Conservation (phyloP, 2,888 invertebrate genomes). For the Phrixothrix hirtus region DNA sequence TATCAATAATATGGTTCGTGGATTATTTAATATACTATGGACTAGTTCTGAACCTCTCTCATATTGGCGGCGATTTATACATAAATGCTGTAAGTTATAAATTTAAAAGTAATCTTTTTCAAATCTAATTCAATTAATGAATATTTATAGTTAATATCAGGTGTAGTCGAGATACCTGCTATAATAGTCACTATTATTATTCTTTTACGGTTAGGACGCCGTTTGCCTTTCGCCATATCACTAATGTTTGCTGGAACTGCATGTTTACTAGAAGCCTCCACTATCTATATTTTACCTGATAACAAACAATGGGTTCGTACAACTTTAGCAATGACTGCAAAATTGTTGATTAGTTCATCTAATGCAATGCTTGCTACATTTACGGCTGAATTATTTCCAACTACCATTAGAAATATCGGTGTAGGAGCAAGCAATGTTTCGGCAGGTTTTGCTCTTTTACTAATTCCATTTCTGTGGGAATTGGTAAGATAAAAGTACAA, state of each 20-base stretch:
- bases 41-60: slow-evolving; percentile 72
- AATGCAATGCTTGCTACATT: slow-evolving; percentile 80
- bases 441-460: slow-evolving; percentile 74
- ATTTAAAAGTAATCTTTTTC: not conserved
- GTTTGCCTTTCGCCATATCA: slow-evolving; percentile 71
- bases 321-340: slow-evolving; percentile 76
- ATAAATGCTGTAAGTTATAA: slow-evolving; percentile 66
- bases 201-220: slow-evolving; percentile 72
- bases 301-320: slow-evolving; percentile 70
- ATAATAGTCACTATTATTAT: slow-evolving; percentile 75
- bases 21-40: slow-evolving; percentile 81
- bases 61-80: slow-evolving; percentile 76
- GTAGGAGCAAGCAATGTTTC: slow-evolving; percentile 76
- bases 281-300: slow-evolving; percentile 58
- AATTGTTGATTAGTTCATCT: slow-evolving; percentile 76
- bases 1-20: slow-evolving; percentile 76
- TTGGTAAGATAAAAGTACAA: no score
- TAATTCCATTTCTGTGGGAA: slow-evolving; percentile 77
- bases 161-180: slow-evolving; percentile 78
- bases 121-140: not conserved
- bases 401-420: slow-evolving; percentile 76
- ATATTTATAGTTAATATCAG: slow-evolving; percentile 62
- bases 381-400: slow-evolving; percentile 80
- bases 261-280: slow-evolving; percentile 63
- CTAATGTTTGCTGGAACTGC: slow-evolving; percentile 71